Evolutionary conservation across 2,797 vertebrate genomes (phyloP).

Genomic region (Scyliorhinus canicula): DNA sequence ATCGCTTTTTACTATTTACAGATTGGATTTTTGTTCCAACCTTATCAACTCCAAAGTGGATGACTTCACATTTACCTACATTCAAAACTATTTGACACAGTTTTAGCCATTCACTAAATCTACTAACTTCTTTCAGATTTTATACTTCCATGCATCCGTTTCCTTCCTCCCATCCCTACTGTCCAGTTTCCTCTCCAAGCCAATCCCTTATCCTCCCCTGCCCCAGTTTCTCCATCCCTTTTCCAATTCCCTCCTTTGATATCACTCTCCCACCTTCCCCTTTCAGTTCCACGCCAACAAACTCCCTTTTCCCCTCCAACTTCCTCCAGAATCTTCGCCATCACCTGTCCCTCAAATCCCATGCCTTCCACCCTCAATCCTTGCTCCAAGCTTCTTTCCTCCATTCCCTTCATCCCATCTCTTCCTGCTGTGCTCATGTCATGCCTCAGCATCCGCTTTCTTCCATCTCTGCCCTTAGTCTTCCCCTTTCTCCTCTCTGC

Average conservation of each 20-base stretch:
- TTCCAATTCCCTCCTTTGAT: background rate
- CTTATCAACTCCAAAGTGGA: too few relatives aligned
- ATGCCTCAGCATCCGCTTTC: background rate
- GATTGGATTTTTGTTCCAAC: too few relatives aligned
- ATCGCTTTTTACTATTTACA: too few relatives aligned
- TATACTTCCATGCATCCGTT: background rate
- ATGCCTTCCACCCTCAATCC: background rate
- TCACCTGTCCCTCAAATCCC: background rate
- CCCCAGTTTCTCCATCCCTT: background rate
- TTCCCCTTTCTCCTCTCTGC: background rate
- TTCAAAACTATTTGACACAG: too few relatives aligned
- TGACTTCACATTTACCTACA: too few relatives aligned
- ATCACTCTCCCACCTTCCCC: too few relatives aligned
- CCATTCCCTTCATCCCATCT: background rate
- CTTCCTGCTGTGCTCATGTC: background rate
- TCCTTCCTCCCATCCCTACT: background rate
- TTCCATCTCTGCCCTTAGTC: background rate
- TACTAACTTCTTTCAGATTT: too few relatives aligned
- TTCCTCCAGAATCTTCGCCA: background rate
- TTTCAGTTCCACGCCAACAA: background rate
- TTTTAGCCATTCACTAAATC: too few relatives aligned
- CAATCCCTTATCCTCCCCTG: background rate
- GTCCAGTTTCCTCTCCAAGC: background rate
- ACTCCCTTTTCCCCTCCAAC: too few relatives aligned
- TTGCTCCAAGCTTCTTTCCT: background rate